A percentile compares a stretch with the other conserved stretches of the same genome.
phyloP scores from a whole-genome alignment of 64 coral and sea anemone genomes.

The Acropora yongei region DNA sequence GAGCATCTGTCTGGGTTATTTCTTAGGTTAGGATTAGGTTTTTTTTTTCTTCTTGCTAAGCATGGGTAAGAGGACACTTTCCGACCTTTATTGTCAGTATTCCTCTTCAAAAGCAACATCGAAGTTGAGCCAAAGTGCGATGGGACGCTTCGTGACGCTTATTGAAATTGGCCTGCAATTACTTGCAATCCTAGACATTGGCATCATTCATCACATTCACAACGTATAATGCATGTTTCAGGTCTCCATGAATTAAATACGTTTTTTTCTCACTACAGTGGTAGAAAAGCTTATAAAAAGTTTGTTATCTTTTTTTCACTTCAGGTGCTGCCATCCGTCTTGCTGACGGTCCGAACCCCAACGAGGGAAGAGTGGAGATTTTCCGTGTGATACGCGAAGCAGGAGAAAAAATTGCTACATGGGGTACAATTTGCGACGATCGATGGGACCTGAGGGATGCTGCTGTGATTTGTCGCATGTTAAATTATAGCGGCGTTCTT shows the following conservation, averaged over 20 bases:
- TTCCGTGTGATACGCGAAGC: background rate
- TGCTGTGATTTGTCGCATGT: constrained; percentile 62
- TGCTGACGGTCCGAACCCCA: constrained; percentile 4
- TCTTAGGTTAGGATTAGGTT: too few species aligned
- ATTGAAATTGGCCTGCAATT: too few species aligned
- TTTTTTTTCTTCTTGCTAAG: too few species aligned
- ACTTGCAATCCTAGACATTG: too few species aligned
- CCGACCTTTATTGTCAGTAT: too few species aligned
- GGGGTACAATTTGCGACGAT: constrained; percentile 62
- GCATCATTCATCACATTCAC: too few species aligned
- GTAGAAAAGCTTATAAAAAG: background rate
- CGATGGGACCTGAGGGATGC: constrained; percentile 48
- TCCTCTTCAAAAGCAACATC: too few species aligned
- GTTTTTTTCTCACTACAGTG: background rate
- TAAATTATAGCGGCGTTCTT: constrained; percentile 49
- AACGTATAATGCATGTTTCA: too few species aligned
- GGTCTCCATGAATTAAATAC: background rate
- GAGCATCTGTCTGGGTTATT: too few species aligned
- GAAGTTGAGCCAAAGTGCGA: too few species aligned
- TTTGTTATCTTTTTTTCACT: background rate
- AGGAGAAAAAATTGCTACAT: background rate
- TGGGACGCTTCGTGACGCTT: too few species aligned
- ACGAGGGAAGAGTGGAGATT: constrained; percentile 23
- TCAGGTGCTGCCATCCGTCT: background rate
- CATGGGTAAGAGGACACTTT: too few species aligned